phyloP scores from a whole-genome alignment of 2,113 vertebrate genomes.

The Xyrauchen texanus region DNA sequence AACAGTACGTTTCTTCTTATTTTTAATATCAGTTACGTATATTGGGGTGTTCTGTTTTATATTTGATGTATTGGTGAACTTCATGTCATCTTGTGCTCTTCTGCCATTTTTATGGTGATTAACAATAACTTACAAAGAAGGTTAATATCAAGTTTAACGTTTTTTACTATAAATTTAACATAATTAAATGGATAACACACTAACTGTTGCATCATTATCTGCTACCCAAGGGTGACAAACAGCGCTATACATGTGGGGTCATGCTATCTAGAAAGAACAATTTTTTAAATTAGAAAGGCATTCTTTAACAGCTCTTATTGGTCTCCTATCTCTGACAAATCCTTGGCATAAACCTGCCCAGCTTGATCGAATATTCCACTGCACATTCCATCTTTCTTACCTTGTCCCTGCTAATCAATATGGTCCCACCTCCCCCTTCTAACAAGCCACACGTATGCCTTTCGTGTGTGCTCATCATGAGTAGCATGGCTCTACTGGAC shows the following conservation, averaged over 20 bases:
- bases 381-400: neutral
- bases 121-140: no score
- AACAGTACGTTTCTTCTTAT: no score
- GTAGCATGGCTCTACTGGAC: conserved; percentile 61
- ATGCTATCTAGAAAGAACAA: neutral
- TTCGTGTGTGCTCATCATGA: conserved; percentile 58
- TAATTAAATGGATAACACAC: neutral
- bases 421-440: conserved; percentile 54
- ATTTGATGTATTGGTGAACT: no score
- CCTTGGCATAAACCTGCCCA: neutral
- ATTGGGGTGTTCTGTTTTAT: no score
- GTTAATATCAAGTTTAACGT: no score
- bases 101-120: no score
- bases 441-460: conserved; percentile 61
- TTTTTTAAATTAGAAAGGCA: no score
- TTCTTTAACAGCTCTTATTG: neutral
- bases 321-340: neutral
- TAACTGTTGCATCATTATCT: neutral
- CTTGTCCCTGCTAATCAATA: conserved; percentile 27
- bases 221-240: neutral
- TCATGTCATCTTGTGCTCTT: no score
- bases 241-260: neutral
- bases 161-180: no score
- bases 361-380: neutral
- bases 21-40: no score